Conservation (phyloP, 2,113 vertebrate genomes). For the Colius striatus region DNA sequence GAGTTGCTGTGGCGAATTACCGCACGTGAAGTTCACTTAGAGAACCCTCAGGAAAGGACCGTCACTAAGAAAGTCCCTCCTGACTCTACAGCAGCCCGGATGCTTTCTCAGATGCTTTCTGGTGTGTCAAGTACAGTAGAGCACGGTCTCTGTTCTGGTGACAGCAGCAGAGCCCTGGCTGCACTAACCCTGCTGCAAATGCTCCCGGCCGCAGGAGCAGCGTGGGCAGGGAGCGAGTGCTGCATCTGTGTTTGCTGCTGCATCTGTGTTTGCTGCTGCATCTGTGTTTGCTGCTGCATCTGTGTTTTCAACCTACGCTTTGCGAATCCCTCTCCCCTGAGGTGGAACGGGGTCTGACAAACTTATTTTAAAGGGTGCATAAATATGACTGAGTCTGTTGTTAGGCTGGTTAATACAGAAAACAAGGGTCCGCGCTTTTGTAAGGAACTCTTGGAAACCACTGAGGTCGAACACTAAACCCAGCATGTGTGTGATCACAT, state of each 20-base stretch:
- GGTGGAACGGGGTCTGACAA: neutral
- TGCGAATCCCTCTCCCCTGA: neutral
- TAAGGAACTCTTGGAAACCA: neutral
- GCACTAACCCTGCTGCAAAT: neutral
- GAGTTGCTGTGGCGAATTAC: neutral
- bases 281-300: neutral
- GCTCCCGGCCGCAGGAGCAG: neutral
- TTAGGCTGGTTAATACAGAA: neutral
- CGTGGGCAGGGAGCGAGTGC: rapidly evolving
- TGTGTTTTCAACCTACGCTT: neutral
- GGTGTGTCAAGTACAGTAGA: rapidly evolving
- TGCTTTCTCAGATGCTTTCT: neutral
- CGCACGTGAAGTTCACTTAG: rapidly evolving
- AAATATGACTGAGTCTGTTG: neutral
- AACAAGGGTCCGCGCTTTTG: neutral
- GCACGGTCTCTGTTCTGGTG: neutral
- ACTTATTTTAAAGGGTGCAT: neutral
- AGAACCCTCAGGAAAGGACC: neutral
- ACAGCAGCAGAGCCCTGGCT: rapidly evolving
- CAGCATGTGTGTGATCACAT: neutral
- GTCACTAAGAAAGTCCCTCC: too few species aligned
- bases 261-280: neutral
- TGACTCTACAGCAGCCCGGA: too few species aligned
- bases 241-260: neutral
- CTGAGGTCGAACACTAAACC: neutral